Evolutionary conservation across 2,797 vertebrate species (phyloP).

Genomic region (Helicolenus hilgendorfi): DNA sequence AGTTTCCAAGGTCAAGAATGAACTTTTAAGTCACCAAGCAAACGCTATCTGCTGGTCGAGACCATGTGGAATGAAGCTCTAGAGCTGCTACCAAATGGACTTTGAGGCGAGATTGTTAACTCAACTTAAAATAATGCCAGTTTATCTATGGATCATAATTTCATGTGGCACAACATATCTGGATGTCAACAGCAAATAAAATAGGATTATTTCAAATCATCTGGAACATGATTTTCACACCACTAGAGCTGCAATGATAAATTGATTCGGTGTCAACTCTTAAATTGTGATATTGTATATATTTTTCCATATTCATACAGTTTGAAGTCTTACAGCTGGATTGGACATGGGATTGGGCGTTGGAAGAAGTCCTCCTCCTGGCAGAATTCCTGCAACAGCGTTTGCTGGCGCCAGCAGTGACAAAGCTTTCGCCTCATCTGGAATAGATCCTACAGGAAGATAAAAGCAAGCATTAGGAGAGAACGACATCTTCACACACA

Average conservation of each 20-base stretch:
- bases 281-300: too few species aligned
- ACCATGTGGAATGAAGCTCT: not conserved
- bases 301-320: not conserved
- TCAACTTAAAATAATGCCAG: not conserved
- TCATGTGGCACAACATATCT: not conserved
- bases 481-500: conserved; percentile 22
- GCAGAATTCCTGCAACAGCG: conserved; percentile 98
- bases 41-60: not conserved
- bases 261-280: too few species aligned
- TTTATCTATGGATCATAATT: not conserved
- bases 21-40: not conserved
- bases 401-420: conserved; percentile 99
- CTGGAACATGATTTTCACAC: not conserved
- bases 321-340: conserved; percentile 88
- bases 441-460: conserved; percentile 98
- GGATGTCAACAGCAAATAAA: not conserved
- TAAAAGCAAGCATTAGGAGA: conserved; percentile 81
- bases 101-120: not conserved
- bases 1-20: not conserved
- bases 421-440: conserved; percentile 99
- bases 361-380: conserved; percentile 98
- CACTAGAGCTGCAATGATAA: not conserved
- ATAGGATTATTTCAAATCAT: not conserved
- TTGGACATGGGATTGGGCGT: conserved; percentile 95
- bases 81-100: not conserved